Evolutionary conservation across 2,888 invertebrate genomes (phyloP), one percentile per base, ranked within the genome.

Genomic region (Pantelozetes paolii): DNA sequence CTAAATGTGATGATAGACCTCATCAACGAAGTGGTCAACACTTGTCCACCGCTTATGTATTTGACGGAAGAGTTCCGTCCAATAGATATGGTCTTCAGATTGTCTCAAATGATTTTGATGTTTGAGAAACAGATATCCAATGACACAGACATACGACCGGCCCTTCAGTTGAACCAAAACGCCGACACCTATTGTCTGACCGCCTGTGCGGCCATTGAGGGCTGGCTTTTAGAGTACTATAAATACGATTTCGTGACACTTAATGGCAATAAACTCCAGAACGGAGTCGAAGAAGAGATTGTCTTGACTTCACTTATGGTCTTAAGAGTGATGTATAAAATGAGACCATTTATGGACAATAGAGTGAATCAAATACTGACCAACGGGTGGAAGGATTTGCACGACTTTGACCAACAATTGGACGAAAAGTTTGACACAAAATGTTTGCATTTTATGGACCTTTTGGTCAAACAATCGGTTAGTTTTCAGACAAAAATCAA

Each of bases 391-490:
- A 32, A 36, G 5, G 64, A 64, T n/a, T 64, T 64, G 20, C 64
- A 64, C 2, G 64, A 64, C 3, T 64, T 64, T 36, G 64, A 64
- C 20, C 20, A 64, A 36, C 36, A 32, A 36, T 64, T 64, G 64
- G 64, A 64, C n/a, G 36, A 64, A n/a, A 64, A 36, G 64, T 64
- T 64, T 64, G 36, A 64, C 9, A 18, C 32, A n/a, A 64, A 40
- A n/a, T 64, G 36, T 36, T 30, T 64, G 20, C 28, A 64, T 30
- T 64, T 64, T n/a, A 64, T 36, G 64, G 3, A 13, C 5, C 64
- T 64, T 36, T 36, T 64, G 40, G 64, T 64, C 8, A 64, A 64
- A 64, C 64, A 64, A 3, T 36, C 40, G 20, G 36, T 8, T 36
- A 32, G 20, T 36, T 20, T 30, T 32, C 36, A 20, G 8, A 30